Evolutionary conservation across 2,888 invertebrate genomes (phyloP).

Genomic region (Lasioglossum marginatum): DNA sequence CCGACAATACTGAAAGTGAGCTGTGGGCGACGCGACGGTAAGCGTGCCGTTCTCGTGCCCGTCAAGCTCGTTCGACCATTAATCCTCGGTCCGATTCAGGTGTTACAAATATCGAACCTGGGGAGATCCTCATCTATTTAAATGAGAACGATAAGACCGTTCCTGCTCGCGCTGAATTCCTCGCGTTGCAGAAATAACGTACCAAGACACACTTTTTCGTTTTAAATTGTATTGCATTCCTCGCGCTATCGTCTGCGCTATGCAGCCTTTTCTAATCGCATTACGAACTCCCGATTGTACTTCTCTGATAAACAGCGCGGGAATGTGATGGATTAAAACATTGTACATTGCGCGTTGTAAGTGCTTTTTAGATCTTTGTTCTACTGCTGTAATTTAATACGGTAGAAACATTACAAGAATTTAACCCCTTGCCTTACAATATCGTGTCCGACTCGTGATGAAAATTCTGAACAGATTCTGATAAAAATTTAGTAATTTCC

Average conservation of each 20-base stretch:
- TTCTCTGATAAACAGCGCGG: neutral
- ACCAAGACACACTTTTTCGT: neutral
- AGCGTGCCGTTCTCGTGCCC: slow-evolving; percentile 43
- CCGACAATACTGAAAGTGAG: slow-evolving; percentile 48
- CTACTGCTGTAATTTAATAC: too few relatives aligned
- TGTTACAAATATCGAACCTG: slow-evolving; percentile 24
- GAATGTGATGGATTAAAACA: neutral
- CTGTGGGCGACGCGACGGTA: slow-evolving; percentile 39
- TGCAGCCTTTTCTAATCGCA: neutral
- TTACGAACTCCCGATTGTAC: neutral
- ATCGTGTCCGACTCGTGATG: too few relatives aligned
- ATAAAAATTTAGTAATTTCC: too few relatives aligned
- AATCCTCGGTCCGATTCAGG: slow-evolving; percentile 32
- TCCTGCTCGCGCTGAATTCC: neutral
- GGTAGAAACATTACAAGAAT: too few relatives aligned
- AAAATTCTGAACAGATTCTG: too few relatives aligned
- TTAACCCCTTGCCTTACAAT: too few relatives aligned
- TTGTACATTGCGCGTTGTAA: neutral
- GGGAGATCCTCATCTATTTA: slow-evolving; percentile 23
- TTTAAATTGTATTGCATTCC: neutral
- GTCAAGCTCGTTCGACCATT: slow-evolving; percentile 3
- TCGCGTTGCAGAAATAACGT: neutral
- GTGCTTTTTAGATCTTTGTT: neutral
- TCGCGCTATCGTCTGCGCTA: neutral
- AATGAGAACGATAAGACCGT: neutral